Evolutionary conservation across 2,888 invertebrate species (phyloP), one percentile per base, ranked within the genome.

Genomic region (Sphaeridia pumilis): DNA sequence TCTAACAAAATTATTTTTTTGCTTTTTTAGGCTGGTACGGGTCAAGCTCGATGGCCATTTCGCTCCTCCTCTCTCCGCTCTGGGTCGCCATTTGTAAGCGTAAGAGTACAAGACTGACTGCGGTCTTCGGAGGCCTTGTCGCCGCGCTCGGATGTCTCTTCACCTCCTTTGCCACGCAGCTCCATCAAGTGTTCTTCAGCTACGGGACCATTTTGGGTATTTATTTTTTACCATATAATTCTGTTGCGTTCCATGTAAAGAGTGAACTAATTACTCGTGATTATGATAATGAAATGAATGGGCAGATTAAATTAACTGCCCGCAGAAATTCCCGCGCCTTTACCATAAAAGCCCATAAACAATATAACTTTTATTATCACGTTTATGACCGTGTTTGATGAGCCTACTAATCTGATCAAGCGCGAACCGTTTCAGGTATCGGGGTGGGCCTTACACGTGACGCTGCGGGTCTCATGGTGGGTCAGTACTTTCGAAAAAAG

Each of bases 131-230:
- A 46, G 88, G 87, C 10, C 77, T 89, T 59, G 81, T 88, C 48
- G 83, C 86, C 28, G 86, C 87, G 2, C 77, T 89, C 21, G 89
- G 87, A 48, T 87, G 86, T 68, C 81, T 89, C 59, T 89, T 89
- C 74, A 84, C 88, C 10, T 87, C 87, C 53, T 89, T 89, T 70
- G 87, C 88, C 54, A 82, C 84, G 54, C 84, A 87, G 72, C 84
- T 87, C 69, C 87, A 88, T 72, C 88, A 89, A 70, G 76, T 88
- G 56, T 87, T 86, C 75, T 84, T 88, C 78, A 87, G 87, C 72
- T 87, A 84, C 68, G 78, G 77, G 50, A 71, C 74, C 38, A 73
- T 78, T 36, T 70, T 78, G 54, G 77, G 77, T 75, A 62, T n/a
- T n/a, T n/a, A n/a, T n/a, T n/a, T n/a, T n/a, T n/a, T n/a, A n/a